These are phyloP conservation scores for Mionectes olivaceus DNA, from an alignment of 2,797 vertebrate genomes.

Conservation along the genomic window DNA sequence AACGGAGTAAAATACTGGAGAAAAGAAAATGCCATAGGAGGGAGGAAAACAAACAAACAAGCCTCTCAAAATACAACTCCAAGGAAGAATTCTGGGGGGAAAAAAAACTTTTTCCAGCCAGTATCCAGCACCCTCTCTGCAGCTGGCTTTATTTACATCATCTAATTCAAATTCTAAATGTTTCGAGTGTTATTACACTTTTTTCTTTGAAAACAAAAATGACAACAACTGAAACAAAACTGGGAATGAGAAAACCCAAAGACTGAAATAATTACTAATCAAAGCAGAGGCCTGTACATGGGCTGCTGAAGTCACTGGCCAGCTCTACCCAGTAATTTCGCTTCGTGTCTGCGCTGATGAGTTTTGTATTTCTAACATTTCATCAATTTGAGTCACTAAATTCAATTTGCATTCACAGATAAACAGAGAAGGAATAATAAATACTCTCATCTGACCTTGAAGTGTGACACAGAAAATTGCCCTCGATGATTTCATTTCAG, in stretches of 20 bases:
- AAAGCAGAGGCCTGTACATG: constrained; percentile 37
- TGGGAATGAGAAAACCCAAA: constrained; percentile 63
- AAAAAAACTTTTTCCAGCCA: not conserved
- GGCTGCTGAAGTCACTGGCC: constrained; percentile 33
- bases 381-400: constrained; percentile 77
- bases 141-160: constrained; percentile 44
- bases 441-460: constrained; percentile 83
- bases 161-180: constrained; percentile 65
- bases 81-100: not conserved
- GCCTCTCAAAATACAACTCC: not conserved
- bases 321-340: constrained; percentile 62
- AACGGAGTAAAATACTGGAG: not conserved
- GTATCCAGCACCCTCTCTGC: not conserved
- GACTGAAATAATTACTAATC: constrained; percentile 71
- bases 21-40: not conserved
- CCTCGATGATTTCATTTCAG: constrained; percentile 76
- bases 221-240: constrained; percentile 71
- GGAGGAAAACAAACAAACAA: not conserved
- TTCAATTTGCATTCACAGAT: constrained; percentile 82
- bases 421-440: constrained; percentile 80
- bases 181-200: constrained; percentile 55
- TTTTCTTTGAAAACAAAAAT: constrained; percentile 57
- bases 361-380: constrained; percentile 71
- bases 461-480: constrained; percentile 77
- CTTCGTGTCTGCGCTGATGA: constrained; percentile 54